Conservation (phyloP, 2,888 invertebrate genomes). For the Gisinianus flammeolus region DNA sequence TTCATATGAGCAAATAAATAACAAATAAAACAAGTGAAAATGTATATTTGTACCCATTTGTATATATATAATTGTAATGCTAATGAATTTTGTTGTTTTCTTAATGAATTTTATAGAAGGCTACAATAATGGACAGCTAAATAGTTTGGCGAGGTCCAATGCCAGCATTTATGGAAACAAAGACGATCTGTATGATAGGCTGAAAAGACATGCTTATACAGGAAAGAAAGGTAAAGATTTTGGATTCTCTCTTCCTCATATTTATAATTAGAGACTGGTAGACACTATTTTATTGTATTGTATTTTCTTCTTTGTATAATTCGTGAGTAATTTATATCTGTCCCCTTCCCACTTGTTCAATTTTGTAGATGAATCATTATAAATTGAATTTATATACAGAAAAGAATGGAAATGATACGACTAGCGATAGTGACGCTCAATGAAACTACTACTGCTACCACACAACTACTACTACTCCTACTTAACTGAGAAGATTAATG, state of each 20-base stretch:
- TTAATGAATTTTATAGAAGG: constrained; percentile 64
- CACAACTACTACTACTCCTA: constrained; percentile 27
- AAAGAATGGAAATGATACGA: constrained; percentile 60
- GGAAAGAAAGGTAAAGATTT: constrained; percentile 84
- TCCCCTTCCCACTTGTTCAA: constrained; percentile 35
- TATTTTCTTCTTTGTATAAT: constrained; percentile 1
- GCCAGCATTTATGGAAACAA: constrained; percentile 94
- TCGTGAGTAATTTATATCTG: background rate
- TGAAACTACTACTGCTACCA: constrained; percentile 27
- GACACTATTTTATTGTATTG: background rate
- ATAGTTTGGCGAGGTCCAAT: constrained; percentile 89
- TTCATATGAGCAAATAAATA: background rate
- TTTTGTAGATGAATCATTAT: constrained; percentile 42
- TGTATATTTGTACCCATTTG: background rate
- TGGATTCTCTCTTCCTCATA: no score
- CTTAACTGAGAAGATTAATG: background rate
- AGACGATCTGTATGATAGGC: constrained; percentile 92
- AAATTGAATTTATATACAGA: constrained; percentile 56
- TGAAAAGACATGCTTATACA: constrained; percentile 93
- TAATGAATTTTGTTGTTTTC: background rate
- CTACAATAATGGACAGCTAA: constrained; percentile 85
- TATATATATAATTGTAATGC: constrained; percentile 1
- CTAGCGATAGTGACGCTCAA: constrained; percentile 61
- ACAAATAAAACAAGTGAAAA: no score
- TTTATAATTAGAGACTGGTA: no score